These are phyloP conservation scores for Chalcis sispes DNA, from an alignment of 2,888 invertebrate species.

Conservation along the genomic window DNA sequence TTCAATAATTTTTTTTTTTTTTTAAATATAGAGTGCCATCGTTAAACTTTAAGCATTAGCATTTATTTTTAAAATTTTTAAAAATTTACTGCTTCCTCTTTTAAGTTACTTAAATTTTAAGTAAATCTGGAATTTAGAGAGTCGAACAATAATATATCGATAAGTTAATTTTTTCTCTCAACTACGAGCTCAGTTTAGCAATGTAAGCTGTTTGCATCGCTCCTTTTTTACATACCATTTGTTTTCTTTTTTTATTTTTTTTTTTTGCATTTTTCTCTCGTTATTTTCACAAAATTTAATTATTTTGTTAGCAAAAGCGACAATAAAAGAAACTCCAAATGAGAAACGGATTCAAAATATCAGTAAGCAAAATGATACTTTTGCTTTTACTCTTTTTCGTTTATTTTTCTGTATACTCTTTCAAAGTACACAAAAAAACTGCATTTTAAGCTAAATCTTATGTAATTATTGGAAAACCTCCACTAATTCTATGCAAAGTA, in stretches of 20 bases:
- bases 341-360: slow-evolving; percentile 30
- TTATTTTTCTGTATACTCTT: slow-evolving; percentile 9
- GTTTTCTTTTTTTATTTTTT: too few relatives aligned
- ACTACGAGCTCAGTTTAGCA: slow-evolving; percentile 38
- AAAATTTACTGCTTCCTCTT: slow-evolving; percentile 16
- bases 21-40: slow-evolving; percentile 10
- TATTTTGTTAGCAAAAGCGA: slow-evolving; percentile 32
- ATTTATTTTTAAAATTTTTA: slow-evolving; percentile 30
- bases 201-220: slow-evolving; percentile 5
- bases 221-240: too few relatives aligned
- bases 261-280: slow-evolving; percentile 3
- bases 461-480: slow-evolving; percentile 86
- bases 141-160: slow-evolving; percentile 17
- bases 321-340: slow-evolving; percentile 35
- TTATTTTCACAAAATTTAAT: slow-evolving; percentile 14
- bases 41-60: slow-evolving; percentile 35
- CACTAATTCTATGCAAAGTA: slow-evolving; percentile 96
- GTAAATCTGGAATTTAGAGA: slow-evolving; percentile 28
- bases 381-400: neutral
- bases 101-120: slow-evolving; percentile 13
- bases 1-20: slow-evolving; percentile 22
- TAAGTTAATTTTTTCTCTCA: slow-evolving; percentile 31
- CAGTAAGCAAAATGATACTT: slow-evolving; percentile 29
- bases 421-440: slow-evolving; percentile 61
- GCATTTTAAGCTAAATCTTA: slow-evolving; percentile 66